Percentiles rank a stretch among this genome's conserved stretches.
These are phyloP conservation scores for Hirudinaria manillensis DNA, from an alignment of 2,888 invertebrate species.

Conservation along the genomic window DNA sequence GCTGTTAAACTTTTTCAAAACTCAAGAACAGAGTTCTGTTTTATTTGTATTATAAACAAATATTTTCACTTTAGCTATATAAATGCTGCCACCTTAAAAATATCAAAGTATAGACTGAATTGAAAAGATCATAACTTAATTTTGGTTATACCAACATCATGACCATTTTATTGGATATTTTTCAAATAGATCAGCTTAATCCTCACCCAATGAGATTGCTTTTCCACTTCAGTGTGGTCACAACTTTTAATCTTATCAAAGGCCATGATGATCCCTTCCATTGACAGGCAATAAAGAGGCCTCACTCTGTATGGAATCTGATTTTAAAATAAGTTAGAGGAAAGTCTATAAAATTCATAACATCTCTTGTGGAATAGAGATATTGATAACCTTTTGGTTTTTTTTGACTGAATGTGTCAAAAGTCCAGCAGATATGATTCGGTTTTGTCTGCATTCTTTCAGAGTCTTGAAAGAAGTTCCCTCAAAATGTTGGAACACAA, in stretches of 20 bases:
- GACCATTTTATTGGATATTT: no score
- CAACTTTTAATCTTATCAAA: constrained; percentile 85
- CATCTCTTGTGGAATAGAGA: background rate
- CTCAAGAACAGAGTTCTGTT: no score
- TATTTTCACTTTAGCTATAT: background rate
- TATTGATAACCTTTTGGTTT: no score
- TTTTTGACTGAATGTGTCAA: background rate
- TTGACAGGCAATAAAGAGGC: constrained; percentile 79
- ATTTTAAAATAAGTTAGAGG: background rate
- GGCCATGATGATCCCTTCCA: constrained; percentile 80
- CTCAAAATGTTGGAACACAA: constrained; percentile 70
- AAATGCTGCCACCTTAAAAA: no score
- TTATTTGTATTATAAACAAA: constrained; percentile 62
- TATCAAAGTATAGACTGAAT: no score
- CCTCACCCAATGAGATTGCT: no score
- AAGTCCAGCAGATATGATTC: background rate
- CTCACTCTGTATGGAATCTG: no score
- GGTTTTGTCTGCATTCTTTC: background rate
- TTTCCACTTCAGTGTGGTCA: constrained; percentile 63
- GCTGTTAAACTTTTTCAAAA: no score
- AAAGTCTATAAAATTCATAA: background rate
- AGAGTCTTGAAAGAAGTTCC: constrained; percentile 63
- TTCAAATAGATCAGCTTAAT: no score
- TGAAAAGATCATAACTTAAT: no score
- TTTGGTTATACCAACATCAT: no score